These are phyloP conservation scores for Tachina grossa DNA, from an alignment of 2,888 invertebrate species.

Conservation along the genomic window DNA sequence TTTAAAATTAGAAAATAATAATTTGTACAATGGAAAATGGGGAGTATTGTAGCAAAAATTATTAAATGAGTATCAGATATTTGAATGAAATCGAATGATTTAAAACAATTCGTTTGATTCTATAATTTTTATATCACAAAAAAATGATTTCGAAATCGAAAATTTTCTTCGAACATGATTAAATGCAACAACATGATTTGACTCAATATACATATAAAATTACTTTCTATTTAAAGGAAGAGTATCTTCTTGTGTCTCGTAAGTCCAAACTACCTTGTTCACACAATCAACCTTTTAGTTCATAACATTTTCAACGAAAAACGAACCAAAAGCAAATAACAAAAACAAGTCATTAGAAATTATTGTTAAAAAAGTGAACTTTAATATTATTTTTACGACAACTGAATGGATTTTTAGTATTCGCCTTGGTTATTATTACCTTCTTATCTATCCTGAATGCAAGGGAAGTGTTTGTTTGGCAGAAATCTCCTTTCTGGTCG, in stretches of 20 bases:
- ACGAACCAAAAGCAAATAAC: neutral
- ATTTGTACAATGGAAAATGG: too few relatives aligned
- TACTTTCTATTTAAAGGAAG: too few relatives aligned
- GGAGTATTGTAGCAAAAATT: too few relatives aligned
- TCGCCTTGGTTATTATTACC: slow-evolving; percentile 10
- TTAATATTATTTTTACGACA: slow-evolving; percentile 61
- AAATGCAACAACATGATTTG: too few relatives aligned
- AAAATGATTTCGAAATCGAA: too few relatives aligned
- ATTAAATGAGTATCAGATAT: too few relatives aligned
- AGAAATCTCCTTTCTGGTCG: slow-evolving; percentile 33
- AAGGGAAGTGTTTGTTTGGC: slow-evolving; percentile 47
- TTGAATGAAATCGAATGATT: too few relatives aligned
- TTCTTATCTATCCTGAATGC: slow-evolving; percentile 44
- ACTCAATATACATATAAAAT: too few relatives aligned
- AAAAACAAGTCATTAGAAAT: slow-evolving; percentile 47
- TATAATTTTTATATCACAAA: too few relatives aligned
- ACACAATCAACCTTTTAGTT: slow-evolving; percentile 18
- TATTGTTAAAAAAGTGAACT: slow-evolving; percentile 41
- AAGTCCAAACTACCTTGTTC: neutral
- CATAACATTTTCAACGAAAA: neutral
- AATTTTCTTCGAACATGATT: too few relatives aligned
- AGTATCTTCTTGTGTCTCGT: neutral
- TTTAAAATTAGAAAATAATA: too few relatives aligned
- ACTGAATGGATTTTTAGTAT: slow-evolving; percentile 42
- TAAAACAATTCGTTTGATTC: too few relatives aligned